These are phyloP conservation scores for Amblyornis subalaris DNA, from an alignment of 2,113 vertebrate species.

Conservation along the genomic window DNA sequence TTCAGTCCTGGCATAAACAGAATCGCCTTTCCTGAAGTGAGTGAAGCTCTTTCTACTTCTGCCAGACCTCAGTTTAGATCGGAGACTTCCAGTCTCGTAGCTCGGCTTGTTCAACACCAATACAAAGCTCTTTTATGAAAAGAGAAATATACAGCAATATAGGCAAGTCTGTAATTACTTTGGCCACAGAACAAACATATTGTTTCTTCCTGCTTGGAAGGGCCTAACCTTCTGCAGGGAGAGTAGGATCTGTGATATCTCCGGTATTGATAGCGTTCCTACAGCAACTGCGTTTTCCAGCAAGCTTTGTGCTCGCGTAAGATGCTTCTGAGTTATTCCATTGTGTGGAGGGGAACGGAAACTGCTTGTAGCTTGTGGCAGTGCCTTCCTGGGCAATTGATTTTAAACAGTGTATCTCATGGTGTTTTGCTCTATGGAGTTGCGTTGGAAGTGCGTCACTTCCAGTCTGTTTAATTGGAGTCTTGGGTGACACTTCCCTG, in stretches of 20 bases:
- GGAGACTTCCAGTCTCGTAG: constrained; percentile 9
- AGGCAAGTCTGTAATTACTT: constrained; percentile 1
- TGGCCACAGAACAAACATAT: constrained; percentile 11
- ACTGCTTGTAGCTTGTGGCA: neutral
- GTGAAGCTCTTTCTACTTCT: neutral
- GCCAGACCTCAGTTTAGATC: neutral
- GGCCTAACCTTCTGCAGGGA: neutral
- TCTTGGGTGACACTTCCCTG: neutral
- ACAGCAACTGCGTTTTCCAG: neutral
- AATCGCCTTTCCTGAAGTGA: neutral
- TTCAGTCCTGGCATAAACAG: neutral
- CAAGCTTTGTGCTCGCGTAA: neutral
- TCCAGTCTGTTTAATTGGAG: constrained; percentile 37
- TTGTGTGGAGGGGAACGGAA: neutral
- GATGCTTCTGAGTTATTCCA: neutral
- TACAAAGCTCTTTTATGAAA: constrained; percentile 33
- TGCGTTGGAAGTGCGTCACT: neutral
- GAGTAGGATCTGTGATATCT: neutral
- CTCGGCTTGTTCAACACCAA: neutral
- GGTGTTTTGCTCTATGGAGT: neutral
- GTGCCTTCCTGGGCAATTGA: neutral
- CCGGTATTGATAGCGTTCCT: neutral
- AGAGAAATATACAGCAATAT: neutral
- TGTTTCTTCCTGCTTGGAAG: constrained; percentile 38
- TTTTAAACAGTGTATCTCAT: neutral